These are phyloP conservation scores for Ailurus styani DNA, from an alignment of 2,113 vertebrate species.

Conservation along the genomic window DNA sequence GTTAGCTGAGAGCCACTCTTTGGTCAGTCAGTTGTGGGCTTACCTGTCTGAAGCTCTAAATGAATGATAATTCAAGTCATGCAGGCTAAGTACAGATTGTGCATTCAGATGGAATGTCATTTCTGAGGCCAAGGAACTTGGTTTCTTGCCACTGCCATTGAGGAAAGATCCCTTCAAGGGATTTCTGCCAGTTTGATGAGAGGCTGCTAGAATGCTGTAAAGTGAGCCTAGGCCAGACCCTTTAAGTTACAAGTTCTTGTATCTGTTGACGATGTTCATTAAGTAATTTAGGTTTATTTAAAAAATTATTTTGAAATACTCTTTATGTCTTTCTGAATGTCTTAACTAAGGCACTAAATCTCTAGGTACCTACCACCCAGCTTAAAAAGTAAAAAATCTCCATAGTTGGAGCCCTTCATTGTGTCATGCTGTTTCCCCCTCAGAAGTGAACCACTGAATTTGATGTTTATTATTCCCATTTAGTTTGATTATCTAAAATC, in stretches of 20 bases:
- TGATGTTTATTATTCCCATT: background rate
- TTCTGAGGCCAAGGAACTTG: background rate
- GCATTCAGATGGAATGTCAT: background rate
- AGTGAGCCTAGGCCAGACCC: too few species aligned
- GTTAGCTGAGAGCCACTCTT: background rate
- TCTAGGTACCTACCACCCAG: background rate
- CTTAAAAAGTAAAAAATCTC: background rate
- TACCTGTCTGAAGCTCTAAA: background rate
- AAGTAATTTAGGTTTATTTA: background rate
- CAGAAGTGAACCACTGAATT: background rate
- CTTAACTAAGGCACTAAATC: background rate
- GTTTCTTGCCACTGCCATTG: background rate
- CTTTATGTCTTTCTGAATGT: background rate
- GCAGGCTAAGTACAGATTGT: background rate
- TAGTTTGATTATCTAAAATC: background rate
- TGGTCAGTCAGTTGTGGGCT: background rate
- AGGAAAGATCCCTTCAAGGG: background rate
- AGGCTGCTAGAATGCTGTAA: background rate
- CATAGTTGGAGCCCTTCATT: background rate
- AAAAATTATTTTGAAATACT: background rate
- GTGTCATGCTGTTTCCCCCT: background rate
- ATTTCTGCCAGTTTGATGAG: background rate
- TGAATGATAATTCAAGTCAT: background rate
- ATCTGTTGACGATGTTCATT: background rate
- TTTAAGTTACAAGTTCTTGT: background rate